A percentile compares a stretch with the other conserved stretches of the same genome.
phyloP scores from a whole-genome alignment of 2,888 invertebrate species.

The Silvanus unidentatus region DNA sequence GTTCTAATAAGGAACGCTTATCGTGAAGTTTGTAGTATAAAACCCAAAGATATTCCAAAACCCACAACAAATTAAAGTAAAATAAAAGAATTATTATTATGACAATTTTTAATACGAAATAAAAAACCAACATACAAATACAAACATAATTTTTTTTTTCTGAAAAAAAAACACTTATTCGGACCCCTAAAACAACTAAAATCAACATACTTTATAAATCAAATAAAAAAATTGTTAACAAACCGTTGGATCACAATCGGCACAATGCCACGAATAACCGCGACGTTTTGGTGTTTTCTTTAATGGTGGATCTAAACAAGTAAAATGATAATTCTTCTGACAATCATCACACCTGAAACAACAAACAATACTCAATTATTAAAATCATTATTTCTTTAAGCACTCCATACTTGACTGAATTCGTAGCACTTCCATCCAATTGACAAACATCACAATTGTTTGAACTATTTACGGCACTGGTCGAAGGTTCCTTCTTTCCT shows the following conservation, averaged over 20 bases:
- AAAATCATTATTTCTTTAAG: not conserved
- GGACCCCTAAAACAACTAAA: too few relatives aligned
- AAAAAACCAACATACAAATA: too few relatives aligned
- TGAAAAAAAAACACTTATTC: too few relatives aligned
- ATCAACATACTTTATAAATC: too few relatives aligned
- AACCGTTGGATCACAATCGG: conserved; percentile 82
- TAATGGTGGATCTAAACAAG: conserved; percentile 87
- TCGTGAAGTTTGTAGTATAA: conserved; percentile 62
- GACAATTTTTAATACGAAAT: too few relatives aligned
- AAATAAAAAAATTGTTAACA: not conserved
- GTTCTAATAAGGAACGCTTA: conserved; percentile 95
- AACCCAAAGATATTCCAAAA: too few relatives aligned
- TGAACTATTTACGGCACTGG: conserved; percentile 23
- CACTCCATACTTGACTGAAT: conserved; percentile 60
- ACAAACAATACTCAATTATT: not conserved
- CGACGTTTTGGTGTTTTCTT: conserved; percentile 91
- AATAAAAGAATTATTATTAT: too few relatives aligned
- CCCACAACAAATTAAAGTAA: too few relatives aligned
- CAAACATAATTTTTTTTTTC: too few relatives aligned
- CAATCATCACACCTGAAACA: conserved; percentile 82
- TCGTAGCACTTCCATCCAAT: conserved; percentile 54
- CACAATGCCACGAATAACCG: conserved; percentile 94
- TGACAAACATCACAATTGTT: conserved; percentile 64
- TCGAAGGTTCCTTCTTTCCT: conserved; percentile 7
- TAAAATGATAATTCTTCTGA: conserved; percentile 83